phyloP scores from a whole-genome alignment of 2,888 invertebrate genomes.

The Cryptophagus acutangulus region DNA sequence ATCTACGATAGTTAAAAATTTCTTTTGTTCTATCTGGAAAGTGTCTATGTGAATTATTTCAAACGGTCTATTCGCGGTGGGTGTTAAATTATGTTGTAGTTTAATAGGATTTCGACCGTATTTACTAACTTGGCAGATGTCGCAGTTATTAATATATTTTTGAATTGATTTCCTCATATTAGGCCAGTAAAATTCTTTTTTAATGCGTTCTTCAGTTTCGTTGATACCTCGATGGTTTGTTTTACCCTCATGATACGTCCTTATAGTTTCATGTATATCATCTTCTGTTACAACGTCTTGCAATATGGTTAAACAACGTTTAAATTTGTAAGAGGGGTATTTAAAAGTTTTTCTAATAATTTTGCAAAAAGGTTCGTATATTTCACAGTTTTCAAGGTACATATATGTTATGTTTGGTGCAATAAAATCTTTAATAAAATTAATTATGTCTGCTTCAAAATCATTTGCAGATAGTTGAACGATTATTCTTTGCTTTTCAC shows the following conservation, averaged over 20 bases:
- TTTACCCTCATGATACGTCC: conserved; percentile 2
- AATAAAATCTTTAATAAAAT: conserved; percentile 5
- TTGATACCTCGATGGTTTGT: conserved; percentile 5
- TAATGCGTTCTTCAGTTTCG: conserved; percentile 3
- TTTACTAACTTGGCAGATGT: conserved; percentile 9
- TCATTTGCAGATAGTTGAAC: not conserved
- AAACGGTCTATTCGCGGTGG: conserved; percentile 16
- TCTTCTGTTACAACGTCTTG: not conserved
- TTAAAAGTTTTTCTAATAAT: conserved; percentile 3
- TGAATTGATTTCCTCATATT: conserved; percentile 1
- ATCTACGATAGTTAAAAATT: conserved; percentile 25
- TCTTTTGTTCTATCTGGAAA: conserved; percentile 11
- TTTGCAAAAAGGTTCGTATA: conserved; percentile 6
- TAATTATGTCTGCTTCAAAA: conserved; percentile 1
- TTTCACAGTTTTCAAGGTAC: conserved; percentile 1
- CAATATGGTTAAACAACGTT: too few relatives aligned
- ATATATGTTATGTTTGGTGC: conserved; percentile 5
- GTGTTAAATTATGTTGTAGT: conserved; percentile 16
- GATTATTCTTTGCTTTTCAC: conserved; percentile 3
- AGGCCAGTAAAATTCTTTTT: conserved; percentile 6
- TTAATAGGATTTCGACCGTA: conserved; percentile 20
- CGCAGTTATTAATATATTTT: conserved; percentile 7
- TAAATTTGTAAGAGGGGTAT: too few relatives aligned
- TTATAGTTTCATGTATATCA: not conserved
- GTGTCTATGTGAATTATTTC: conserved; percentile 18